Percentiles rank a stretch among this genome's conserved stretches.
Conservation (phyloP, 2,888 invertebrate genomes). For the Tridacna crocea region DNA sequence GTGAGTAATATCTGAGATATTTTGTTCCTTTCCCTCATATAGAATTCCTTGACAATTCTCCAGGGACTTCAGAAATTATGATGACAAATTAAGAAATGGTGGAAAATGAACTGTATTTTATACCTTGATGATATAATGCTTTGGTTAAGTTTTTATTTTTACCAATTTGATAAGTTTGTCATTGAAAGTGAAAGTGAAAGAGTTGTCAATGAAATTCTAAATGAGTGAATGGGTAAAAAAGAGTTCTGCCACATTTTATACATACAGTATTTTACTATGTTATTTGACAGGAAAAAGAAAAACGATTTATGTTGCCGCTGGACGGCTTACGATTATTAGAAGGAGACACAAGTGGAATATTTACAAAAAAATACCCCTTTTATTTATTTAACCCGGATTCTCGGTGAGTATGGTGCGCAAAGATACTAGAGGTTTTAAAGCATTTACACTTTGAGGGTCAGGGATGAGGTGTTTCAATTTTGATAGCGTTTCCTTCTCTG, state of each 20-base stretch:
- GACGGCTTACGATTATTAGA: slow-evolving; percentile 95
- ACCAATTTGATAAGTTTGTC: too few species aligned
- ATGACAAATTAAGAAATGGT: neutral
- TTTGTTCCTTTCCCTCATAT: neutral
- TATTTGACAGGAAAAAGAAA: slow-evolving; percentile 91
- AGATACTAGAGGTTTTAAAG: slow-evolving; percentile 3
- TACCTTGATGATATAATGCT: too few species aligned
- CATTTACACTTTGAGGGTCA: neutral
- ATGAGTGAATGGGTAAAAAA: too few species aligned
- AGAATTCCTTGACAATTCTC: neutral
- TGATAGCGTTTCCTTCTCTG: neutral
- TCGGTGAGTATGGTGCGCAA: slow-evolving; percentile 86
- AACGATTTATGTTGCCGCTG: slow-evolving; percentile 99
- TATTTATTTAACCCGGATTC: slow-evolving; percentile 99
- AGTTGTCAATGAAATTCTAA: too few species aligned
- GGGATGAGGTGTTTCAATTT: neutral
- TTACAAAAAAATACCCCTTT: slow-evolving; percentile 97
- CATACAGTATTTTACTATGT: neutral
- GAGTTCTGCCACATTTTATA: neutral
- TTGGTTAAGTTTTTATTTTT: too few species aligned
- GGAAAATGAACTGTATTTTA: neutral
- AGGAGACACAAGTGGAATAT: slow-evolving; percentile 96
- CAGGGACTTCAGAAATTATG: neutral
- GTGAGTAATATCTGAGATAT: neutral
- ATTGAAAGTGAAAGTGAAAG: too few species aligned